A percentile compares a stretch with the other conserved stretches of the same genome.
Evolutionary conservation across 2,888 invertebrate genomes (phyloP).

Genomic region (Syritta pipiens): DNA sequence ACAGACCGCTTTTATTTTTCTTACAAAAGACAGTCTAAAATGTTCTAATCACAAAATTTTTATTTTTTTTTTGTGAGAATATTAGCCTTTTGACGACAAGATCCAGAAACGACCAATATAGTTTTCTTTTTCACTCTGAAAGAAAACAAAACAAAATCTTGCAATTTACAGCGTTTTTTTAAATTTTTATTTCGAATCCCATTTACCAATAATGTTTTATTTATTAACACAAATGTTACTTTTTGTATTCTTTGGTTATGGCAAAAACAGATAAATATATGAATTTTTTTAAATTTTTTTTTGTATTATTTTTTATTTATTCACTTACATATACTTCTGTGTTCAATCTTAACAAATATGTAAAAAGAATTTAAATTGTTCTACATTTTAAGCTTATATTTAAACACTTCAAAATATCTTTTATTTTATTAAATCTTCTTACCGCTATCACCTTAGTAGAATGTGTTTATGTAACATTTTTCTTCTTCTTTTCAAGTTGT

Average conservation of each 20-base stretch:
- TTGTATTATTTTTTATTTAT: conserved; percentile 23
- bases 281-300: not conserved
- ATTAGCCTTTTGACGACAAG: too few relatives aligned
- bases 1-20: too few relatives aligned
- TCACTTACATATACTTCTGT: too few relatives aligned
- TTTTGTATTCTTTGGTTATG: conserved; percentile 57
- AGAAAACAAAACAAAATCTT: not conserved
- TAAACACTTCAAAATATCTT: conserved; percentile 21
- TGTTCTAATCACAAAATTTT: too few relatives aligned
- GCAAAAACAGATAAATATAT: conserved; percentile 53
- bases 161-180: conserved; percentile 59
- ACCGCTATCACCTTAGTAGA: not conserved
- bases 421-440: not conserved
- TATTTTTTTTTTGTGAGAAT: too few relatives aligned
- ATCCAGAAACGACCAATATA: too few relatives aligned
- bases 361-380: conserved; percentile 53
- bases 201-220: conserved; percentile 40
- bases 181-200: conserved; percentile 59
- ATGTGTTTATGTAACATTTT: conserved; percentile 1
- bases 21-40: too few relatives aligned
- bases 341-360: conserved; percentile 58
- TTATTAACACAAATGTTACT: conserved; percentile 54
- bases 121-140: too few relatives aligned
- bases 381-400: conserved; percentile 30
- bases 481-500: conserved; percentile 9